A percentile compares a stretch with the other conserved stretches of the same genome.
Evolutionary conservation across 2,888 invertebrate genomes (phyloP).

Genomic region (Catocala sponsa): DNA sequence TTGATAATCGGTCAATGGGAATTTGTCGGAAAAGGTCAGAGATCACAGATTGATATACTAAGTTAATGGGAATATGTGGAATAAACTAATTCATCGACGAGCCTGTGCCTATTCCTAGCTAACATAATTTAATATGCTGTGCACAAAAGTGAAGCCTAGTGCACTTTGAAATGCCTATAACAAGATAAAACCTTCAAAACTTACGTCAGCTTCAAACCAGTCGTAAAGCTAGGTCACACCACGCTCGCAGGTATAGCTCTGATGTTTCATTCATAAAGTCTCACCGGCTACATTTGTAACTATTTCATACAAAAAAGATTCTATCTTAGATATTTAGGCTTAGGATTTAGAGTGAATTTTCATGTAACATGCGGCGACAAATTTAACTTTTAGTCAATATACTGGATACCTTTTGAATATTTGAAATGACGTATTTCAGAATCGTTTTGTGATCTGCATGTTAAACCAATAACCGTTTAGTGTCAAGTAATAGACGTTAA

Average conservation of each 20-base stretch:
- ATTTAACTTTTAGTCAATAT: not conserved
- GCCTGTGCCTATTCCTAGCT: too few relatives aligned
- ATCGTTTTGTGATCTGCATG: too few relatives aligned
- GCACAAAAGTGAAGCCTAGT: not conserved
- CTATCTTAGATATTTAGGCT: constrained; percentile 7
- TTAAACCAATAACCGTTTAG: too few relatives aligned
- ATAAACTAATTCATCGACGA: too few relatives aligned
- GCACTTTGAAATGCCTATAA: not conserved
- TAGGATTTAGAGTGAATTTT: constrained; percentile 8
- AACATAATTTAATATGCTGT: not conserved
- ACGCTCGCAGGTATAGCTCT: constrained; percentile 14
- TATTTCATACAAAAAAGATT: constrained; percentile 12
- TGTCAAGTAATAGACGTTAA: too few relatives aligned
- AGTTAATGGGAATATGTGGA: too few relatives aligned
- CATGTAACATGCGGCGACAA: not conserved
- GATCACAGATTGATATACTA: too few relatives aligned
- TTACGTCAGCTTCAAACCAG: constrained; percentile 11
- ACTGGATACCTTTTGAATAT: not conserved
- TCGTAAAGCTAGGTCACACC: constrained; percentile 11
- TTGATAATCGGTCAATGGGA: too few relatives aligned
- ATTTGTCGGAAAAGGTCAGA: too few relatives aligned
- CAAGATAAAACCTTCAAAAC: constrained; percentile 10
- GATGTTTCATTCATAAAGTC: constrained; percentile 16
- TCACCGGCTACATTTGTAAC: constrained; percentile 8
- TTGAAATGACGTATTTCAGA: not conserved